These are phyloP conservation scores for Drosophila birchii DNA, from an alignment of 2,888 invertebrate species.

Conservation along the genomic window DNA sequence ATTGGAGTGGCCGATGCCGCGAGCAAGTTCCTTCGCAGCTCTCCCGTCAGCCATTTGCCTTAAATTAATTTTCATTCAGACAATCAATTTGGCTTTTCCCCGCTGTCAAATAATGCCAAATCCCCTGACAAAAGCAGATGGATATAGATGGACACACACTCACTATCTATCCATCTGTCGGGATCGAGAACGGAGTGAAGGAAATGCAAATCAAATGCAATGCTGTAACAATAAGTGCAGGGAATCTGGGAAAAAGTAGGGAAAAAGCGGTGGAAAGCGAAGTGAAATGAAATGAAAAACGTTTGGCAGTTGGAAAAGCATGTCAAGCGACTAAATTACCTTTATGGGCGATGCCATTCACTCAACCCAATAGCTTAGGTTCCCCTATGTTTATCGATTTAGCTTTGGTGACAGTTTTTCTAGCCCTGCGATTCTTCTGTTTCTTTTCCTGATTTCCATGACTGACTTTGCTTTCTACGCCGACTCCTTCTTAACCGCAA, in stretches of 20 bases:
- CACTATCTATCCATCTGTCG: conserved; percentile 5
- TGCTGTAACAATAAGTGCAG: conserved; percentile 24
- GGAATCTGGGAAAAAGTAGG: background rate
- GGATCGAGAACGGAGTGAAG: conserved; percentile 3
- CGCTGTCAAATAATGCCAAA: conserved; percentile 33
- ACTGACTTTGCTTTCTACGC: conserved; percentile 60
- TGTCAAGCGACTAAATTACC: conserved; percentile 77
- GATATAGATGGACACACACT: conserved; percentile 17
- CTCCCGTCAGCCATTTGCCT: conserved; percentile 1
- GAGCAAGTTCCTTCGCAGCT: background rate
- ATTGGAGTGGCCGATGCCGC: conserved; percentile 44
- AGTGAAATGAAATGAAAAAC: conserved; percentile 57
- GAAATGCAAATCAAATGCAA: conserved; percentile 52
- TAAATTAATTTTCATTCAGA: conserved; percentile 34
- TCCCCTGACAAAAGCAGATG: conserved; percentile 32
- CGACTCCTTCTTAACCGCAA: conserved; percentile 66
- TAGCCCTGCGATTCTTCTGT: conserved; percentile 17
- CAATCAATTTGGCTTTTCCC: conserved; percentile 27
- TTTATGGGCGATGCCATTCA: conserved; percentile 51
- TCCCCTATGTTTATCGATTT: conserved; percentile 66
- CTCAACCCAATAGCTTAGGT: conserved; percentile 9
- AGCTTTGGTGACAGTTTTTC: conserved; percentile 47
- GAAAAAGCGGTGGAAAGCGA: conserved; percentile 37
- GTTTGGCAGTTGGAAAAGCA: conserved; percentile 72
- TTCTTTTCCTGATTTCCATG: conserved; percentile 31